Base-by-base conservation (phyloP, 2,797 vertebrate species). In the Notolepis coatsorum region DNA sequence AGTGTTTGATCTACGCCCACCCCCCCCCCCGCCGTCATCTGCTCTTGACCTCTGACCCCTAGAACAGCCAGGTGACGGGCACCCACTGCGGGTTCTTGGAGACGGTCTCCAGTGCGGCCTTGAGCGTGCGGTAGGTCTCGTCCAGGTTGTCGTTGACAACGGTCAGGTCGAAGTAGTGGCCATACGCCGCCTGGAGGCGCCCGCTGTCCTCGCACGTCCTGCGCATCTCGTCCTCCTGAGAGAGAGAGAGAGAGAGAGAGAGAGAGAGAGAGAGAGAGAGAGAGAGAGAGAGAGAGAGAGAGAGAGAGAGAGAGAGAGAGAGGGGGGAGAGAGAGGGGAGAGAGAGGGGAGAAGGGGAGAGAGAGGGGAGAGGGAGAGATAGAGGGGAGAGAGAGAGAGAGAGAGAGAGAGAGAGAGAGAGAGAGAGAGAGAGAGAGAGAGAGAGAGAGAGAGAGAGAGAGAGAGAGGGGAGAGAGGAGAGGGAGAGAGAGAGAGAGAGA, bases 51-150 rank as follows among this genome's bases (percentile, higher is more conserved):
- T 10, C 45, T 23, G 3, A 9, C 2, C 9, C n/a, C 69, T 91
- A 99, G 73, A 98, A 99, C 27, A 98, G 96, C 97, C 96, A 98
- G 74, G 93, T 95, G 74, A 98, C 96, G 0, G 96, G 95, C 48
- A 99, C 96, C 96, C 97, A 99, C 90, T 99, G 96, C 1, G 93
- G 94, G 75, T 95, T 93, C 4, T 87, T 84, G 0, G 94, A 93
- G 46, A 98, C 93, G 9, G 84, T 94, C 57, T 96, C 95, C 89
- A 98, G 82, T 7, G 96, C 94, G 0, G 91, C 89, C 71, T 93
- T 93, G 53, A 97, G 93, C 0, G 88, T 91, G 10, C 88, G 88
- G 77, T 96, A 99, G n/a, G 93, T 94, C 62, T 93, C 90, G 20
- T 98, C 96, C 81, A 98, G 92, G 91, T 95, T 94, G 7, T 95